phyloP scores from a whole-genome alignment of 1,140 invertebrate genomes.

The Bathynomus jamesi region DNA sequence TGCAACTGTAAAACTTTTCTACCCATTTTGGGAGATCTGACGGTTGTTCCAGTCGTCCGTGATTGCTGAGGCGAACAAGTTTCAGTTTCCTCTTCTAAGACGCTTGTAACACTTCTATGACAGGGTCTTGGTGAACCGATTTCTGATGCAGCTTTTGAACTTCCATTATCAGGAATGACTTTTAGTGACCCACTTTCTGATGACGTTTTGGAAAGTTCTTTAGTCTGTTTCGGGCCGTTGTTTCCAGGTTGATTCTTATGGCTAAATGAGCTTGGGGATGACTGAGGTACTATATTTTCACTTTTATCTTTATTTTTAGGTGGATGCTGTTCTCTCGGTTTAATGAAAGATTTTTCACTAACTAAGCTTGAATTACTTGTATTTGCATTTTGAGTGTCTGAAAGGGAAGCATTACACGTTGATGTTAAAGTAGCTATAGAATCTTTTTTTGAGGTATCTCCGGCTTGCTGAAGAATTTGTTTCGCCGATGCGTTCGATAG shows the following conservation, averaged over 20 bases:
- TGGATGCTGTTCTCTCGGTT: background rate
- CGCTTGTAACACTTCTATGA: conserved; percentile 13
- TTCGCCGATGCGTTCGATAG: background rate
- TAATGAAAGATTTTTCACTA: background rate
- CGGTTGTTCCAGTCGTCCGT: conserved; percentile 20
- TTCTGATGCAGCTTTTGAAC: conserved; percentile 11
- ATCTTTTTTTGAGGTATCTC: background rate
- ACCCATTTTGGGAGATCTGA: conserved; percentile 53
- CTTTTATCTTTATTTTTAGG: background rate
- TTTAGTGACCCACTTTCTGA: conserved; percentile 1
- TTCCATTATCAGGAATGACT: too few species aligned
- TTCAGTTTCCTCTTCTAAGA: conserved; percentile 11
- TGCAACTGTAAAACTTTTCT: conserved; percentile 46
- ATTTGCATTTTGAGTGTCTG: background rate
- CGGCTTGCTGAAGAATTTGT: background rate
- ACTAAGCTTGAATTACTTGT: background rate
- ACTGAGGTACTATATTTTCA: background rate
- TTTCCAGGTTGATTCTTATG: background rate
- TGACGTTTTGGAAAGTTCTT: background rate
- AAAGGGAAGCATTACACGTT: too few species aligned
- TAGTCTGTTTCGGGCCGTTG: background rate
- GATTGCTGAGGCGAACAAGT: background rate
- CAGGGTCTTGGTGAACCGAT: conserved; percentile 20
- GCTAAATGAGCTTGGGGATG: background rate
- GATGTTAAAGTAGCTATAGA: too few species aligned